A percentile compares a stretch with the other conserved stretches of the same genome.
phyloP scores from a whole-genome alignment of 2,888 invertebrate species.

The Leptinotarsa juncta region DNA sequence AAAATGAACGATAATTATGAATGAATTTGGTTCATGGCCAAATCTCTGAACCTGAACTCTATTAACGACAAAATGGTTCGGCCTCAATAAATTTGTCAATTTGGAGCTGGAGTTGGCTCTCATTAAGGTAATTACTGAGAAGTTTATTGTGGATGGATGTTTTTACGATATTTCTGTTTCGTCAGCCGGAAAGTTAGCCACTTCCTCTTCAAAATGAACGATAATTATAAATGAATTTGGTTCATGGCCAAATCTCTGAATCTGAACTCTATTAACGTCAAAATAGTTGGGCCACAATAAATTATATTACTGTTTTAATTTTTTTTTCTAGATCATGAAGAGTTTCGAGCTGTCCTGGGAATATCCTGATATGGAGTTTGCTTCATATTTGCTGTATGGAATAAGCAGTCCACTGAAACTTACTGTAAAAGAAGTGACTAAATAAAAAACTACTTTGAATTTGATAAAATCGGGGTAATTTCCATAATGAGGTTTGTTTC shows the following conservation, averaged over 20 bases:
- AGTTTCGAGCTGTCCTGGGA: conserved; percentile 57
- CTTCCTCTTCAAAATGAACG: background rate
- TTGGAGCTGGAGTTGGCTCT: conserved; percentile 65
- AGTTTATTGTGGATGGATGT: conserved; percentile 39
- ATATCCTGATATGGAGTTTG: conserved; percentile 52
- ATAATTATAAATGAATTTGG: background rate
- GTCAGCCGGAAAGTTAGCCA: too few species aligned
- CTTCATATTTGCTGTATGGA: conserved; percentile 49
- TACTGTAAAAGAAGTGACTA: conserved; percentile 7
- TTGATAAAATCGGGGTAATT: too few species aligned
- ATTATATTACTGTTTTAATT: background rate
- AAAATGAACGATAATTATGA: background rate
- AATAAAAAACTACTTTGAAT: background rate
- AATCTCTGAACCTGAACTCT: background rate
- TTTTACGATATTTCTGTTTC: too few species aligned
- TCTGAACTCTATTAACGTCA: background rate
- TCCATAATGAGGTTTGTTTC: too few species aligned
- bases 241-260: too few species aligned
- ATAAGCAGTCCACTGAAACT: background rate
- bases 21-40: too few species aligned
- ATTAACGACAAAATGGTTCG: background rate
- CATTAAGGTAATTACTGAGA: conserved; percentile 50
- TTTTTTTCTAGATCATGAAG: conserved; percentile 37
- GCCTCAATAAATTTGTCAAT: conserved; percentile 70
- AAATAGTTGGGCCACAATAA: background rate